A percentile compares a stretch with the other conserved stretches of the same genome.
phyloP scores from a whole-genome alignment of 2,797 vertebrate species.

The Atherinosoma microstoma region DNA sequence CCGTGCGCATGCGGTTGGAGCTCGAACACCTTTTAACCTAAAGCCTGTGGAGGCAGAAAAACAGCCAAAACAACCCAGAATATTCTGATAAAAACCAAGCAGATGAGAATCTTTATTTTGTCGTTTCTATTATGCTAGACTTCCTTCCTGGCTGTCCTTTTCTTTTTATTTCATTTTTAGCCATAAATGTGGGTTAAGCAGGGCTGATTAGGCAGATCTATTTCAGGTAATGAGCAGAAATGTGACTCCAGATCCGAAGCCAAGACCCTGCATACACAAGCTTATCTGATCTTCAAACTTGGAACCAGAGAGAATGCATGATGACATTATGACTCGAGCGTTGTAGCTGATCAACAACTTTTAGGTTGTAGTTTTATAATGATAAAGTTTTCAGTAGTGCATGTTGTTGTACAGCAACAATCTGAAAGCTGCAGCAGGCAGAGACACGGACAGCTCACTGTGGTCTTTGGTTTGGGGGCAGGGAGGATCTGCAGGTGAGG shows the following conservation, averaged over 20 bases:
- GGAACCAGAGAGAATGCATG: constrained; percentile 21
- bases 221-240: constrained; percentile 55
- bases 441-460: constrained; percentile 26
- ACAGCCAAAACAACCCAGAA: constrained; percentile 42
- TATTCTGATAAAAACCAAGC: constrained; percentile 18
- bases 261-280: constrained; percentile 38
- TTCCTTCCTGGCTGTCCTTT: constrained; percentile 42
- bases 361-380: constrained; percentile 1
- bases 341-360: constrained; percentile 19
- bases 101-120: constrained; percentile 25
- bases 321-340: background rate
- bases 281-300: constrained; percentile 31
- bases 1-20: constrained; percentile 36
- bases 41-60: constrained; percentile 40
- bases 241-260: constrained; percentile 43
- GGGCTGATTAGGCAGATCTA: constrained; percentile 50
- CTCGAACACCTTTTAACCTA: constrained; percentile 52
- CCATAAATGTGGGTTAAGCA: constrained; percentile 23
- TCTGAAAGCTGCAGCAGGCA: constrained; percentile 22
- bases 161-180: constrained; percentile 18
- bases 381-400: background rate
- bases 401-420: constrained; percentile 21
- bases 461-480: constrained; percentile 33
- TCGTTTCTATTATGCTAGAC: constrained; percentile 35
- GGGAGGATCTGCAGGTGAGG: constrained; percentile 59